Evolutionary conservation across 2,113 vertebrate genomes (phyloP).

Genomic region (Lycocorax pyrrhopterus): DNA sequence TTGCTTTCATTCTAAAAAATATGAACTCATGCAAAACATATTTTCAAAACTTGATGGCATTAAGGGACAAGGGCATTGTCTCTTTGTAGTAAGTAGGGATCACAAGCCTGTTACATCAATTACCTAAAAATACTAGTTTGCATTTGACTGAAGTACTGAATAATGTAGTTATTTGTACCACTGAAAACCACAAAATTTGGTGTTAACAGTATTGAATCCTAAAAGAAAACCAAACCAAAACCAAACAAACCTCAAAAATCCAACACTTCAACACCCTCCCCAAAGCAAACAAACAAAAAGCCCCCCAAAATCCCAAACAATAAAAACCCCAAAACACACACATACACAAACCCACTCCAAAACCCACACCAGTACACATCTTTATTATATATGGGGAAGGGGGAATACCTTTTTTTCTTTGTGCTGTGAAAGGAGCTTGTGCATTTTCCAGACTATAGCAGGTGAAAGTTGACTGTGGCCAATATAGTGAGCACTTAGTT

Average conservation of each 20-base stretch:
- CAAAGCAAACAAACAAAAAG: neutral
- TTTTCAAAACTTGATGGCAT: neutral
- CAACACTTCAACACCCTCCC: neutral
- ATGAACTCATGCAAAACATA: neutral
- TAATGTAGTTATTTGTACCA: neutral
- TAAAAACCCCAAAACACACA: neutral
- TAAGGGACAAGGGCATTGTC: neutral
- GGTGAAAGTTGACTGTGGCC: neutral
- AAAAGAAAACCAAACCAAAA: neutral
- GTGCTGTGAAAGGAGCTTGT: neutral
- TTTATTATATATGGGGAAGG: neutral
- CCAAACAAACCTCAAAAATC: neutral
- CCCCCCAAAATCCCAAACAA: neutral
- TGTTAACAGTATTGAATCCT: neutral
- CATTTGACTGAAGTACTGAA: neutral
- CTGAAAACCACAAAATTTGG: neutral
- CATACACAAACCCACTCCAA: neutral
- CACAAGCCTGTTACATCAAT: neutral
- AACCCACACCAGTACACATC: neutral
- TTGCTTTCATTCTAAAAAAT: conserved; percentile 14
- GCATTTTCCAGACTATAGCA: neutral
- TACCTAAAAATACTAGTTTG: neutral
- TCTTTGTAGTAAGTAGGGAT: neutral
- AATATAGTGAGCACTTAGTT: neutral
- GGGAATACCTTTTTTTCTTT: neutral